These are phyloP conservation scores for Psettodes erumei DNA, from an alignment of 2,113 vertebrate genomes.

Conservation along the genomic window DNA sequence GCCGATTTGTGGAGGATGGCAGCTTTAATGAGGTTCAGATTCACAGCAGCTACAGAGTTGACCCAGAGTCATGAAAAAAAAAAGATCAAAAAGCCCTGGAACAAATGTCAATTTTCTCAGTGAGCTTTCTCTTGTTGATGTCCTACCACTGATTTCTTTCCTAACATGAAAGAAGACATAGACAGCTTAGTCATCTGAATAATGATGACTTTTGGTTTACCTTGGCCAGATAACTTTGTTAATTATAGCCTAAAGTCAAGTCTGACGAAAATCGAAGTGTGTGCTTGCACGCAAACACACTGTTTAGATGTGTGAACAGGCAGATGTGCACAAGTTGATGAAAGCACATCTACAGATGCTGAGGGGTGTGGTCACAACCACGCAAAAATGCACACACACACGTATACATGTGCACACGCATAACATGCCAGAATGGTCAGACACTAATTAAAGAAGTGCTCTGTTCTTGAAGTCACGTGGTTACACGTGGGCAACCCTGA, in stretches of 20 bases:
- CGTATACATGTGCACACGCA: not conserved
- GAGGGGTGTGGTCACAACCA: not conserved
- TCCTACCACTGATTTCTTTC: not conserved
- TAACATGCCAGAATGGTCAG: not conserved
- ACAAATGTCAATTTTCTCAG: not conserved
- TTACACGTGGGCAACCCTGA: constrained; percentile 13
- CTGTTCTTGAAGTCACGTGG: constrained; percentile 31
- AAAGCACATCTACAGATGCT: not conserved
- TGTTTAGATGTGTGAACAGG: not conserved
- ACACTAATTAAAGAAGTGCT: constrained; percentile 39
- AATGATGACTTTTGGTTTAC: constrained; percentile 19
- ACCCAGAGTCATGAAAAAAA: not conserved
- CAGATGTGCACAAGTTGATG: not conserved
- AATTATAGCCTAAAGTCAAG: not conserved
- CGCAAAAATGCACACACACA: not conserved
- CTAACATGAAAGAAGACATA: not conserved
- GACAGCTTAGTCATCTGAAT: constrained; percentile 11
- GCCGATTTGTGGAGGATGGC: not conserved
- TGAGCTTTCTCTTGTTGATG: not conserved
- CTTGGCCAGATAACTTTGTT: constrained; percentile 19
- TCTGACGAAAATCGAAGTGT: constrained; percentile 5
- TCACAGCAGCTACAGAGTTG: constrained; percentile 5
- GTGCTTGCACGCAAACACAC: not conserved
- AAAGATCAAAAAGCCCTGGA: not conserved
- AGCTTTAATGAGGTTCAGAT: not conserved